Percentiles rank a stretch among this genome's conserved stretches.
Evolutionary conservation across 2,888 invertebrate species (phyloP).

Genomic region (Megalurothrips usitatus): DNA sequence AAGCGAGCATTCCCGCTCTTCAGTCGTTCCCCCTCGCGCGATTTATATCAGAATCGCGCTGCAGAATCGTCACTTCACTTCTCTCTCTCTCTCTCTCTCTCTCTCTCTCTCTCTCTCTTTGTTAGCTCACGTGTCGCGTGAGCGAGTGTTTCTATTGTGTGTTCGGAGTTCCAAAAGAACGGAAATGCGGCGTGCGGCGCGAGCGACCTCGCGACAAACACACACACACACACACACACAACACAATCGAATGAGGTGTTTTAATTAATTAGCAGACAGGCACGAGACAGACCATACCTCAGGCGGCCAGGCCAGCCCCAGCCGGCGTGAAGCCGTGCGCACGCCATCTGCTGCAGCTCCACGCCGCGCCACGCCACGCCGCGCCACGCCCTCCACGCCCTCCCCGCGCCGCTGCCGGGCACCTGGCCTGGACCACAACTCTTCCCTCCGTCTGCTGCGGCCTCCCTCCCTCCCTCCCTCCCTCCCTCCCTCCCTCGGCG

Average conservation of each 20-base stretch:
- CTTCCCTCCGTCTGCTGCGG: not conserved
- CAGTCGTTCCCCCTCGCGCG: no score
- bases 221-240: no score
- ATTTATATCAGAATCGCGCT: no score
- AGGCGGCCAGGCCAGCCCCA: no score
- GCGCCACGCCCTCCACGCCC: slow-evolving; percentile 2
- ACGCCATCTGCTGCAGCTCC: not conserved
- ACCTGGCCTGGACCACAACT: not conserved
- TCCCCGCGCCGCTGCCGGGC: not conserved
- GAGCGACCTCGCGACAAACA: not conserved
- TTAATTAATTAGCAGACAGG: no score
- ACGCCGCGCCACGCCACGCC: not conserved
- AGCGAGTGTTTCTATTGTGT: no score
- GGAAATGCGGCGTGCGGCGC: not conserved
- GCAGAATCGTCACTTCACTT: not conserved
- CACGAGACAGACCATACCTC: no score
- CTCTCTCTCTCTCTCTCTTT: not conserved
- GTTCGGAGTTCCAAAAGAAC: not conserved
- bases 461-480: not conserved
- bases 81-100: not conserved
- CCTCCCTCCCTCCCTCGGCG: not conserved
- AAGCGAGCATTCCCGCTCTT: no score
- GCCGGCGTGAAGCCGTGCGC: no score
- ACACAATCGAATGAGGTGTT: no score
- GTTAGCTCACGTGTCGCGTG: no score